These are phyloP conservation scores for Crossaster papposus DNA, from an alignment of 53 echinoderm and acorn worm species.

Conservation along the genomic window DNA sequence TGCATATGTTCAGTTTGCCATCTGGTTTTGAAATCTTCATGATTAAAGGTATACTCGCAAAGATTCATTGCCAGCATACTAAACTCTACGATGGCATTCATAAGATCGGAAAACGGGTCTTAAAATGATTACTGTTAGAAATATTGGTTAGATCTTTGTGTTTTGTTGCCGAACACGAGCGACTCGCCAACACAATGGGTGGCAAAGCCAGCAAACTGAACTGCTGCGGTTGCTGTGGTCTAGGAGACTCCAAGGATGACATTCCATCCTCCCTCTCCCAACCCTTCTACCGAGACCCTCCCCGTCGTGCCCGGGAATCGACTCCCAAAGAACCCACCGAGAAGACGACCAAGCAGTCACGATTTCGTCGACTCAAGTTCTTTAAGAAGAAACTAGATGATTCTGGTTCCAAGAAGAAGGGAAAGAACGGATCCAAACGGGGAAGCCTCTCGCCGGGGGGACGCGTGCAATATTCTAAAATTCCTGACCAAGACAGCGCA, in stretches of 20 bases:
- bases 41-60: background rate
- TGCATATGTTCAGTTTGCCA: background rate
- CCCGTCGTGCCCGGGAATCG: conserved; percentile 45
- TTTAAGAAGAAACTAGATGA: conserved; percentile 52
- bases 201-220: conserved; percentile 77
- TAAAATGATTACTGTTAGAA: background rate
- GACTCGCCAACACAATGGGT: conserved; percentile 53
- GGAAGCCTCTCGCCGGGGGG: conserved; percentile 56
- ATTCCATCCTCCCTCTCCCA: conserved; percentile 76
- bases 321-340: conserved; percentile 29
- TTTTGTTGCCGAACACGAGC: background rate
- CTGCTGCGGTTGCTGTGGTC: conserved; percentile 87
- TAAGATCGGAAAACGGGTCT: background rate
- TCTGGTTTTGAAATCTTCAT: conserved; percentile 18
- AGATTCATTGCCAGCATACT: background rate
- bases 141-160: background rate
- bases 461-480: conserved; percentile 88
- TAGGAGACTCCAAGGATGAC: conserved; percentile 83
- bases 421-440: conserved; percentile 54
- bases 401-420: conserved; percentile 32
- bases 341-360: conserved; percentile 16
- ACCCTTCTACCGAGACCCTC: conserved; percentile 67
- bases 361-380: conserved; percentile 56
- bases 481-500: conserved; percentile 84
- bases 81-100: background rate